Percentiles rank a stretch among this genome's conserved stretches.
These are phyloP conservation scores for Acleris sparsana DNA, from an alignment of 2,888 invertebrate species.

Conservation along the genomic window DNA sequence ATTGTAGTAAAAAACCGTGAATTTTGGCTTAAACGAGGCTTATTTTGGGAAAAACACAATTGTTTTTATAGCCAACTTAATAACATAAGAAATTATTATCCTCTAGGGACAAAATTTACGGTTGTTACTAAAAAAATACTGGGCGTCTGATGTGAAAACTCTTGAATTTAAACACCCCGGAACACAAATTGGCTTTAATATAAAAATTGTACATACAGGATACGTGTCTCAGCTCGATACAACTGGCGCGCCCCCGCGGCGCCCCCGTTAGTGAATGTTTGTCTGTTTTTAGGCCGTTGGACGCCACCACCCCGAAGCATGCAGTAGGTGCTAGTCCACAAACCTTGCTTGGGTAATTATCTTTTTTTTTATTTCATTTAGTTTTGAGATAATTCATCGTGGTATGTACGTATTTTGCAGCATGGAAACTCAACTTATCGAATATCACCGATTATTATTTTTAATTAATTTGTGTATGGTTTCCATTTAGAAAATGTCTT, in stretches of 20 bases:
- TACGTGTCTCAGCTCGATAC: conserved; percentile 51
- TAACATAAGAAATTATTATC: background rate
- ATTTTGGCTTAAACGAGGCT: no score
- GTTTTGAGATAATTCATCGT: no score
- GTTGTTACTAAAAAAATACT: conserved; percentile 10
- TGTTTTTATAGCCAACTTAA: background rate
- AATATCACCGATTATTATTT: no score
- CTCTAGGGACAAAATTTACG: conserved; percentile 14
- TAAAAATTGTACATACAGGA: background rate
- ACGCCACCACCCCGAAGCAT: conserved; percentile 82
- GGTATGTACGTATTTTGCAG: no score
- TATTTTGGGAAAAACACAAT: no score
- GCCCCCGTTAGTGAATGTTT: conserved; percentile 74
- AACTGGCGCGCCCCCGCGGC: conserved; percentile 39
- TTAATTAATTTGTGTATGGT: no score
- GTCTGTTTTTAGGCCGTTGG: conserved; percentile 87
- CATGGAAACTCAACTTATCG: no score
- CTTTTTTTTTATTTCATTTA: conserved; percentile 32
- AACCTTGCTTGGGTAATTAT: conserved; percentile 86
- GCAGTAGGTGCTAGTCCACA: conserved; percentile 83
- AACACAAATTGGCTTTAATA: background rate
- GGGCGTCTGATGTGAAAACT: no score
- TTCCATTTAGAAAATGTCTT: no score
- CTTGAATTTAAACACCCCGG: no score
- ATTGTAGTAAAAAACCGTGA: conserved; percentile 18